These are phyloP conservation scores for Anguilla obscura DNA, from an alignment of 2,797 vertebrate species.

Conservation along the genomic window DNA sequence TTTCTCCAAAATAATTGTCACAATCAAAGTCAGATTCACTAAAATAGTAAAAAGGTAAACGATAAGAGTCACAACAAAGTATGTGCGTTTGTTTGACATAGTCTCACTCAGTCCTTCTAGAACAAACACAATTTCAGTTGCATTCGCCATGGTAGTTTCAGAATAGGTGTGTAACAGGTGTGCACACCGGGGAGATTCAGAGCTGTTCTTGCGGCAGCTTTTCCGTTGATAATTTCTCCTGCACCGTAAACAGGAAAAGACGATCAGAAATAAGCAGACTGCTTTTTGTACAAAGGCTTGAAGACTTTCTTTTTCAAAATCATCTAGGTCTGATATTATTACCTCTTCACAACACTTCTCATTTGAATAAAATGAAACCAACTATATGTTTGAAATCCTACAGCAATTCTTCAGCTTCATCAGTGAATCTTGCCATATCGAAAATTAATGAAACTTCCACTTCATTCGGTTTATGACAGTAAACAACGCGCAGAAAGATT, in stretches of 20 bases:
- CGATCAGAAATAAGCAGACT: neutral
- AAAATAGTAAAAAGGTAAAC: constrained; percentile 18
- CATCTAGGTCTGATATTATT: neutral
- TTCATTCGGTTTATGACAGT: neutral
- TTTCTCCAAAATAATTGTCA: constrained; percentile 28
- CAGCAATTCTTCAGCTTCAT: neutral
- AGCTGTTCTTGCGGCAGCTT: neutral
- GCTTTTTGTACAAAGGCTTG: neutral
- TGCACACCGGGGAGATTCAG: neutral
- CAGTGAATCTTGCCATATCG: neutral
- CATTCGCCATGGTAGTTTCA: neutral
- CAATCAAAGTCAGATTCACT: constrained; percentile 24
- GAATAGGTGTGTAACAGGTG: neutral
- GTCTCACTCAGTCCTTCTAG: neutral
- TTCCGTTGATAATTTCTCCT: neutral
- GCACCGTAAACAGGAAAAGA: neutral
- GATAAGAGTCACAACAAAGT: constrained; percentile 26
- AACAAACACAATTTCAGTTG: constrained; percentile 8
- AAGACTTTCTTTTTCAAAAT: neutral
- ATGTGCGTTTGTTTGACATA: neutral
- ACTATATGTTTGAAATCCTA: neutral
- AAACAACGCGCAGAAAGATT: too few relatives aligned
- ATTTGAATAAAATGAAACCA: neutral
- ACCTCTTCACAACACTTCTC: neutral
- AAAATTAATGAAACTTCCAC: neutral